Conservation (phyloP, 2,113 vertebrate genomes). For the Coregonus clupeaformis region DNA sequence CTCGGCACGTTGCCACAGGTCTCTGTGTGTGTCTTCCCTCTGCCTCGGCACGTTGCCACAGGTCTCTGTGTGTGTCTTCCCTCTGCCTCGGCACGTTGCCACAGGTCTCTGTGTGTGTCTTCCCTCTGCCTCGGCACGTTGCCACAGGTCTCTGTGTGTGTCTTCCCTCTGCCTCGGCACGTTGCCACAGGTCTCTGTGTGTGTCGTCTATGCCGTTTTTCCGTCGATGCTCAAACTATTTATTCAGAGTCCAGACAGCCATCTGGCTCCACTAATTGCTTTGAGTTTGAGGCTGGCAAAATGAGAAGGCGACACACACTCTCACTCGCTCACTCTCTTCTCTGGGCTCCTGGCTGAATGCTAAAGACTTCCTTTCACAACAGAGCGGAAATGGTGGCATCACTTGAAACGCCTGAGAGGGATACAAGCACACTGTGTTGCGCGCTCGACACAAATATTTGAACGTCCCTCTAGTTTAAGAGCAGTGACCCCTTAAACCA, state of each 20-base stretch:
- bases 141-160: constrained; percentile 53
- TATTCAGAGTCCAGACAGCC: constrained; percentile 70
- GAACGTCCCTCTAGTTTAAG: neutral
- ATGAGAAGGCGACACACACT: constrained; percentile 49
- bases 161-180: constrained; percentile 42
- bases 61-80: constrained; percentile 3
- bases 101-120: constrained; percentile 32
- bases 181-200: constrained; percentile 51
- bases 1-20: constrained; percentile 58
- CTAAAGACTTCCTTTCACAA: constrained; percentile 32
- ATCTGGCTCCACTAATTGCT: constrained; percentile 79
- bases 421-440: constrained; percentile 18
- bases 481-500: neutral
- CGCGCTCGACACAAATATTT: no score
- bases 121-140: constrained; percentile 50
- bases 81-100: constrained; percentile 58
- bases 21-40: neutral
- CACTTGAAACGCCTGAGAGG: constrained; percentile 42
- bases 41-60: constrained; percentile 60
- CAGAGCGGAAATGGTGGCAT: constrained; percentile 26
- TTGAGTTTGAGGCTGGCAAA: constrained; percentile 68
- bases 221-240: constrained; percentile 64
- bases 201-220: constrained; percentile 50
- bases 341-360: constrained; percentile 46
- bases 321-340: constrained; percentile 26